A percentile compares a stretch with the other conserved stretches of the same genome.
Conservation (phyloP, 2,888 invertebrate genomes). For the Mechanitis messenoides region DNA sequence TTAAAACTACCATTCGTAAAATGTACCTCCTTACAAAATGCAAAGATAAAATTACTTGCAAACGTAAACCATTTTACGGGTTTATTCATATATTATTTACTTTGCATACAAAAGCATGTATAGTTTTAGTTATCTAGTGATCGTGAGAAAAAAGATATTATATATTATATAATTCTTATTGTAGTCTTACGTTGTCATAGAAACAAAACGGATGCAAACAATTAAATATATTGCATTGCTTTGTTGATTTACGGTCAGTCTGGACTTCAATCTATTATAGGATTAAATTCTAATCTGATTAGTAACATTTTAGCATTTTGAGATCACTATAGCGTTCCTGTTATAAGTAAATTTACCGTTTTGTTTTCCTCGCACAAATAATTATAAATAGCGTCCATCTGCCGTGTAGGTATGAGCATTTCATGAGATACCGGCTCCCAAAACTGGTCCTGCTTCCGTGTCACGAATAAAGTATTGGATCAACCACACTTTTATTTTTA, state of each 20-base stretch:
- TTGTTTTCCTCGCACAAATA: constrained; percentile 15
- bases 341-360: constrained; percentile 2
- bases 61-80: too few species aligned
- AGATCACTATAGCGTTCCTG: too few species aligned
- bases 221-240: neutral
- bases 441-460: constrained; percentile 35
- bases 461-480: constrained; percentile 26
- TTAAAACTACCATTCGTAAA: too few species aligned
- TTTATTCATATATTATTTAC: too few species aligned
- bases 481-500: constrained; percentile 27
- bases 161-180: neutral
- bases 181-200: neutral
- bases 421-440: constrained; percentile 4
- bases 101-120: too few species aligned
- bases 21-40: too few species aligned
- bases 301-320: too few species aligned
- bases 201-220: neutral
- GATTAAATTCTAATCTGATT: neutral
- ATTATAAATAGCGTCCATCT: constrained; percentile 31
- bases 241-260: neutral
- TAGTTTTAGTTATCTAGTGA: neutral
- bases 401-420: constrained; percentile 13
- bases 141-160: neutral
- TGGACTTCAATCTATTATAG: neutral
- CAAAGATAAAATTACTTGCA: too few species aligned